phyloP scores from a whole-genome alignment of 2,113 vertebrate species.

The Columbina picui region DNA sequence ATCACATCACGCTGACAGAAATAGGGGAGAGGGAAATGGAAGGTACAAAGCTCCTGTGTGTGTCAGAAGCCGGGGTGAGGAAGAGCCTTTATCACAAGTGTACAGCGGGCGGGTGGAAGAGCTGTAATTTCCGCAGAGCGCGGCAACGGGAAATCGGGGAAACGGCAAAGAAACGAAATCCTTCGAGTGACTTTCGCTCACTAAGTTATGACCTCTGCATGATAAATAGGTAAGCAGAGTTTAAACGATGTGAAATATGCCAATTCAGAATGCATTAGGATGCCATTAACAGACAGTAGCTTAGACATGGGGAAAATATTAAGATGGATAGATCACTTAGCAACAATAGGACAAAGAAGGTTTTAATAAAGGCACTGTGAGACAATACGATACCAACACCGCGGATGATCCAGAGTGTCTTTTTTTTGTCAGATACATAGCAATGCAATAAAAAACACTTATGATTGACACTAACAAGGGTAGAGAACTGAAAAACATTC shows the following conservation, averaged over 20 bases:
- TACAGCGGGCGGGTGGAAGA: slow-evolving; percentile 4
- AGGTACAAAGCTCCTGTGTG: background rate
- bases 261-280: slow-evolving; percentile 59
- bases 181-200: slow-evolving; percentile 58
- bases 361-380: slow-evolving; percentile 55
- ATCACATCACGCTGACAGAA: background rate
- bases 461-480: background rate
- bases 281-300: slow-evolving; percentile 60
- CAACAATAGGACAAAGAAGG: slow-evolving; percentile 59
- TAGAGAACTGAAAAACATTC: background rate
- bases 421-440: background rate
- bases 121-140: slow-evolving; percentile 15
- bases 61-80: background rate
- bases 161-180: slow-evolving; percentile 31
- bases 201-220: slow-evolving; percentile 62
- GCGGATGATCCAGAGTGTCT: accelerated
- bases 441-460: background rate
- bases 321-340: slow-evolving; percentile 68
- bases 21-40: background rate
- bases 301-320: slow-evolving; percentile 61
- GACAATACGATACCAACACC: background rate
- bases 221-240: slow-evolving; percentile 66
- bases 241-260: slow-evolving; percentile 67
- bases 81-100: background rate
- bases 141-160: slow-evolving; percentile 19